Conservation (phyloP, 2,113 vertebrate genomes). For the Tinamus guttatus region DNA sequence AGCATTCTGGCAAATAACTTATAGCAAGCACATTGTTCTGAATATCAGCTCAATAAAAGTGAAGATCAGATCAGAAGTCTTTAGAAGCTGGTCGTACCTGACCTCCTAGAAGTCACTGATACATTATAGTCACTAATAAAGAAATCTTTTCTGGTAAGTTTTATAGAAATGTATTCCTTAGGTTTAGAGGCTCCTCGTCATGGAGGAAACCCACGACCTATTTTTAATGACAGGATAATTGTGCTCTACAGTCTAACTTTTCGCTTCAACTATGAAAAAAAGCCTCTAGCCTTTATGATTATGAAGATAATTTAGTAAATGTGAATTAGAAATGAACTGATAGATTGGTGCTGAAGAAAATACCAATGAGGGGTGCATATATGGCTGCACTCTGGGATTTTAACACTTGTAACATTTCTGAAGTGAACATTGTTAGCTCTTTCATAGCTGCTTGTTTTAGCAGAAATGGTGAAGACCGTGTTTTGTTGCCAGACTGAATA, state of each 20-base stretch:
- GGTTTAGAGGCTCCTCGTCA: fast-evolving
- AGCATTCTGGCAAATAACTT: background rate
- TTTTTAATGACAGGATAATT: background rate
- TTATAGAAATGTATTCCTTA: background rate
- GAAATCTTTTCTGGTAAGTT: background rate
- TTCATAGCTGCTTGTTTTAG: background rate
- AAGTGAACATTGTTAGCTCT: background rate
- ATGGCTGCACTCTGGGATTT: background rate
- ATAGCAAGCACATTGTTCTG: background rate
- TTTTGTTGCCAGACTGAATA: background rate
- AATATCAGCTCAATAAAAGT: background rate
- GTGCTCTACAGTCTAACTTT: background rate
- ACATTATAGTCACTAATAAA: background rate
- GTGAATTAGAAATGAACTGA: background rate
- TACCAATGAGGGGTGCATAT: background rate
- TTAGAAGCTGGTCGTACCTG: background rate
- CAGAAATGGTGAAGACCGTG: background rate
- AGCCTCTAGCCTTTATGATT: background rate
- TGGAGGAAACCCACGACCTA: background rate
- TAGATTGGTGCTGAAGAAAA: background rate
- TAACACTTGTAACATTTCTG: background rate
- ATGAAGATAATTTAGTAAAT: background rate
- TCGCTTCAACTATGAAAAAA: background rate
- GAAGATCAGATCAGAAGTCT: background rate
- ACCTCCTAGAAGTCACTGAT: background rate